Evolutionary conservation across 2,888 invertebrate genomes (phyloP).

Genomic region (Nebria brevicollis): DNA sequence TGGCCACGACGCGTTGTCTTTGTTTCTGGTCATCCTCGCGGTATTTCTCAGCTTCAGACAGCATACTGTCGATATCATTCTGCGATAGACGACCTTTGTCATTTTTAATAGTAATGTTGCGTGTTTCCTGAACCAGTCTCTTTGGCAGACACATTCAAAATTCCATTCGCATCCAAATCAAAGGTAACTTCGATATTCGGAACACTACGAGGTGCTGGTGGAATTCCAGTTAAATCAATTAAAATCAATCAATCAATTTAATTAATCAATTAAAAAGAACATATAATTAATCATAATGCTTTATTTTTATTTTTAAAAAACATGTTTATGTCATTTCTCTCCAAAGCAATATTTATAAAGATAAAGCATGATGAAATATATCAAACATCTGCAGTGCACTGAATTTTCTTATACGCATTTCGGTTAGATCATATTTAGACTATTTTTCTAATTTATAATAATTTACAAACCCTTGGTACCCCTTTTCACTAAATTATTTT

Average conservation of each 20-base stretch:
- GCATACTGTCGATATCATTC: slow-evolving; percentile 84
- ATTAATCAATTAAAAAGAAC: slow-evolving; percentile 64
- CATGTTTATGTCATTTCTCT: too few relatives aligned
- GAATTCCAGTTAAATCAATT: slow-evolving; percentile 75
- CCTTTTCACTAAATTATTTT: too few relatives aligned
- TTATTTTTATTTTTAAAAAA: too few relatives aligned
- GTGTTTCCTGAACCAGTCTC: slow-evolving; percentile 72
- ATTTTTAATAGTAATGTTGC: slow-evolving; percentile 83
- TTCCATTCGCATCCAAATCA: slow-evolving; percentile 80
- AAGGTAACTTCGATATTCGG: slow-evolving; percentile 78
- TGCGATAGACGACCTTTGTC: slow-evolving; percentile 84
- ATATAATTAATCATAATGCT: too few relatives aligned
- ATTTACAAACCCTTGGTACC: too few relatives aligned
- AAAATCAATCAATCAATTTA: too few relatives aligned
- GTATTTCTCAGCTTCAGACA: slow-evolving; percentile 78
- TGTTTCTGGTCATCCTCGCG: slow-evolving; percentile 78
- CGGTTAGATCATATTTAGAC: too few relatives aligned
- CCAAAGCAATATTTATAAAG: too few relatives aligned
- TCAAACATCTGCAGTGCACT: too few relatives aligned
- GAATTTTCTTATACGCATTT: too few relatives aligned
- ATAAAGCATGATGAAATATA: too few relatives aligned
- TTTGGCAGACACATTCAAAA: slow-evolving; percentile 67
- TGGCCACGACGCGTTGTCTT: slow-evolving; percentile 71
- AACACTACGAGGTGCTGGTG: slow-evolving; percentile 75
- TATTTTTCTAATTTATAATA: too few relatives aligned